Conservation (phyloP, 1,140 invertebrate genomes). For the Aphelinus certus region DNA sequence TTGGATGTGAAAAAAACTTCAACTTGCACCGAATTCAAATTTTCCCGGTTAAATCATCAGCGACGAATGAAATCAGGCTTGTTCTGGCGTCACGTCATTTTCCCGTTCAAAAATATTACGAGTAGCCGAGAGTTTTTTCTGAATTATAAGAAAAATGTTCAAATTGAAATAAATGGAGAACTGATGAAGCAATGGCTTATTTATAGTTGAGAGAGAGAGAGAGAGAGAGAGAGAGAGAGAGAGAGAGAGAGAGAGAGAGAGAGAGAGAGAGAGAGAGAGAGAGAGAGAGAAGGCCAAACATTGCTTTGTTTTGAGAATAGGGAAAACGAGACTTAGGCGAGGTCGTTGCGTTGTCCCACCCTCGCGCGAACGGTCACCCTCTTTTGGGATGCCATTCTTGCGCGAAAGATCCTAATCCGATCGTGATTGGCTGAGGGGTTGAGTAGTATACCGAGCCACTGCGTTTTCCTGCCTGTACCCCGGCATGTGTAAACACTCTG, state of each 20-base stretch:
- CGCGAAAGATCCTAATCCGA: conserved; percentile 53
- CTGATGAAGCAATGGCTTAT: no score
- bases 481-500: background rate
- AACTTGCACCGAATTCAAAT: no score
- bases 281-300: background rate
- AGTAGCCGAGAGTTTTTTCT: no score
- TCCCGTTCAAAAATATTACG: no score
- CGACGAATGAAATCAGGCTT: no score
- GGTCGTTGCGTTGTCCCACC: conserved; percentile 36
- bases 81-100: no score
- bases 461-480: conserved; percentile 6
- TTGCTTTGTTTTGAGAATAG: background rate
- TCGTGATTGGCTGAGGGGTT: conserved; percentile 56
- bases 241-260: background rate
- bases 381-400: conserved; percentile 46
- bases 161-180: no score
- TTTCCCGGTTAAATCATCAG: no score
- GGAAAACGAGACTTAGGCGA: background rate
- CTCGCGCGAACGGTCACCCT: conserved; percentile 39
- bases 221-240: no score
- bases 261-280: background rate
- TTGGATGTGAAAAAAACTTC: no score
- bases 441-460: background rate
- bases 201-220: no score
- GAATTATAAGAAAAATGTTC: no score